A percentile compares a stretch with the other conserved stretches of the same genome.
phyloP scores from a whole-genome alignment of 1,140 invertebrate genomes.

The Pseudomyrmex concolor region DNA sequence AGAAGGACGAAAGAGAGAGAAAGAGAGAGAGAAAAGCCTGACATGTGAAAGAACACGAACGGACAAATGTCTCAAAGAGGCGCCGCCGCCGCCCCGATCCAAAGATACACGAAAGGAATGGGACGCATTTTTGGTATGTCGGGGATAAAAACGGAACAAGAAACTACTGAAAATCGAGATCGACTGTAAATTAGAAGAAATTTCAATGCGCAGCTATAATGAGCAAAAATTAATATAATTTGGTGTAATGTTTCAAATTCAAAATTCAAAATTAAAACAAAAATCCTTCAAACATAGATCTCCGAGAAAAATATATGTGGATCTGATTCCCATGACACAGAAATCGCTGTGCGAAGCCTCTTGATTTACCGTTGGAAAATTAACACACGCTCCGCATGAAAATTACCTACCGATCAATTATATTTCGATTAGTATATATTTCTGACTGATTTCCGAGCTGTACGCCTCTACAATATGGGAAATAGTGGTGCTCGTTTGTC shows the following conservation, averaged over 20 bases:
- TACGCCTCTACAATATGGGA: neutral
- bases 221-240: neutral
- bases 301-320: too few species aligned
- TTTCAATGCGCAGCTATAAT: neutral
- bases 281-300: too few species aligned
- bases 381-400: neutral
- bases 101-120: slow-evolving; percentile 19
- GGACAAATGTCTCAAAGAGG: slow-evolving; percentile 66
- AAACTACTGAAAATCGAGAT: slow-evolving; percentile 25
- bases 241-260: too few species aligned
- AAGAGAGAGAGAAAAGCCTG: slow-evolving; percentile 13
- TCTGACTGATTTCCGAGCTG: neutral
- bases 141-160: neutral
- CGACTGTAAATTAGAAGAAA: slow-evolving; percentile 38
- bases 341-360: too few species aligned
- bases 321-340: too few species aligned
- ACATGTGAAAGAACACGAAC: slow-evolving; percentile 63
- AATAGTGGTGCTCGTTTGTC: slow-evolving; percentile 26
- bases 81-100: slow-evolving; percentile 43
- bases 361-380: neutral
- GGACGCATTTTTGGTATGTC: slow-evolving; percentile 22
- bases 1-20: neutral
- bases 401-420: neutral
- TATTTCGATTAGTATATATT: neutral
- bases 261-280: neutral